A percentile compares a stretch with the other conserved stretches of the same genome.
Conservation (phyloP, 2,888 invertebrate genomes). For the Rhagonycha fulva region DNA sequence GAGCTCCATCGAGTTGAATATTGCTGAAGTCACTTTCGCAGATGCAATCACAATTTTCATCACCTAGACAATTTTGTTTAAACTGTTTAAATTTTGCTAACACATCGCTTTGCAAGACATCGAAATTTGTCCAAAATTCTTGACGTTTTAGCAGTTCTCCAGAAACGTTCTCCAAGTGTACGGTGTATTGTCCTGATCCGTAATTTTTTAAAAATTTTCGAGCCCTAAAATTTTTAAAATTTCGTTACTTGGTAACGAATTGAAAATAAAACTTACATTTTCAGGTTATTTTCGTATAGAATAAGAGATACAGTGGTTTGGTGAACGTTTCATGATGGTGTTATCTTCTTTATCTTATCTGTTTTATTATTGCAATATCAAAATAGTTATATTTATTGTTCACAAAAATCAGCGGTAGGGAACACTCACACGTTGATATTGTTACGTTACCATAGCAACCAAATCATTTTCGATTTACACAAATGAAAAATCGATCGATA, state of each 20-base stretch:
- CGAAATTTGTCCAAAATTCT: not conserved
- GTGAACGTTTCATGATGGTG: not conserved
- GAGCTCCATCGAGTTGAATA: not conserved
- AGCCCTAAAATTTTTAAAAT: not conserved
- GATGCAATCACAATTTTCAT: not conserved
- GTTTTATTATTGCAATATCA: not conserved
- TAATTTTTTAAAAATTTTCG: not conserved
- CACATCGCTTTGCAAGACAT: not conserved
- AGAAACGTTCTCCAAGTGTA: not conserved
- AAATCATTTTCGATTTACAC: not conserved
- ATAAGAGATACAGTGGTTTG: not conserved
- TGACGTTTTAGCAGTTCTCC: not conserved
- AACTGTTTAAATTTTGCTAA: not conserved
- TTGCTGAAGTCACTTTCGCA: not conserved
- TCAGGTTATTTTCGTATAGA: not conserved
- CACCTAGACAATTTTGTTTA: not conserved
- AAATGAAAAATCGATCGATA: not conserved
- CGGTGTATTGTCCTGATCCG: not conserved
- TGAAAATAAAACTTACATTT: not conserved
- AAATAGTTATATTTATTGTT: not conserved
- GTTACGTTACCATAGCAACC: not conserved
- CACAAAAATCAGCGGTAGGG: not conserved
- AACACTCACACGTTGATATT: not conserved
- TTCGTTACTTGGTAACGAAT: not conserved
- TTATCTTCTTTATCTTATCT: not conserved